Base-by-base conservation (phyloP, 2,888 invertebrate genomes). In the Incurvaria masculella region DNA sequence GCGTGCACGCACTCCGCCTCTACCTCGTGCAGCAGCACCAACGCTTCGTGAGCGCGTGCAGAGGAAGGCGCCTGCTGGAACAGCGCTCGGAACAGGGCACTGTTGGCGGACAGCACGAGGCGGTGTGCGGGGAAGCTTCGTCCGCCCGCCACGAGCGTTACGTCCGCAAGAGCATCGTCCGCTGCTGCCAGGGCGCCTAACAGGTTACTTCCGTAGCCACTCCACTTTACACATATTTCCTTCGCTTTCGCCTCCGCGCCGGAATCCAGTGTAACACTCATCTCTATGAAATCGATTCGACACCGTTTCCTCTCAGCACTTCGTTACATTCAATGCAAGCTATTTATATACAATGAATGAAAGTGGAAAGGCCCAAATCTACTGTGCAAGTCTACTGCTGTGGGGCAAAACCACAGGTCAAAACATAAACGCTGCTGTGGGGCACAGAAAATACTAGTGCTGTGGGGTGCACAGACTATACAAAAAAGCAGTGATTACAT, bases 11-110 rank as follows among this genome's bases (percentile, higher is more conserved):
- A 86, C 54, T 79, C 79, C 55, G 83, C 83, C 62, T 84, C 82
- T 57, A 87, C 85, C 72, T 87, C 87, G 66, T 87, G 84, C 51
- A 88, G 79, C 59, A 88, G 86, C 72, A 88, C 85, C 66, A 88
- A 86, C 56, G 87, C 33, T 8, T 33, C 33, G 33, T n/a, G 33
- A 8, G 33, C 33, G n/a, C n/a, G n/a, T n/a, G n/a, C n/a, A n/a
- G n/a, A n/a, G n/a, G n/a, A n/a, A 8, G 33, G 33, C 33, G 33
- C 14, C 33, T 33, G 33, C 76, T 82, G 81, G 59, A 85, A 84
- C 57, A 85, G 81, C 54, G 79, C 81, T 59, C 79, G 81, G 63
- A 86, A 86, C 58, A 85, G 83, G 14, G 83, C 81, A 63, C 86
- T 86, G 58, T 85, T 85, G 1, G 86, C 86, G 2, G 86, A 85